Base-by-base conservation (phyloP, 2,113 vertebrate species). In the Suricata suricatta region DNA sequence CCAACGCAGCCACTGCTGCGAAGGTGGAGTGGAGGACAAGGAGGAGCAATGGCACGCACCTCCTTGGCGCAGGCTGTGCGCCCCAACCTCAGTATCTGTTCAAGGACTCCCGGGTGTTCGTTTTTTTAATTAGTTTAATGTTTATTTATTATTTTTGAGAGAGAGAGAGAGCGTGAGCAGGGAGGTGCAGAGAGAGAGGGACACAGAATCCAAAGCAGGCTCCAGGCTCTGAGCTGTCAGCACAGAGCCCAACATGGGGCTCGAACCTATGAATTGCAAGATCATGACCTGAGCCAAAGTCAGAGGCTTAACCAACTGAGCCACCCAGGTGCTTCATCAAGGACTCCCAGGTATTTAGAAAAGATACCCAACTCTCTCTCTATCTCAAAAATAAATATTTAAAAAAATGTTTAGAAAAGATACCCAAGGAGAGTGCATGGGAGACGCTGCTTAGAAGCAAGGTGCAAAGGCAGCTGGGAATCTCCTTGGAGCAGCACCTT, bases 351-450 rank as follows among this genome's bases (percentile, higher is more conserved):
- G 50, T 50, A 13, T 50, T 50, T 50, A 89, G 87, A 76, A 76
- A 64, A 89, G 71, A 44, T 1, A 12, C 2, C 5, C 23, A 5
- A 12, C 50, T 50, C 50, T 50, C 50, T 50, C 50, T 13, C 50
- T 50, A 3, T 47, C 44, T 47, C 44, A 50, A 13, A 50, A 50
- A 14, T 50, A 50, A 14, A 50, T 2, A 50, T 14, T 50, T 13
- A 50, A 50, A 50, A 50, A 50, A 50, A 2, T 50, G 14, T 44
- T 38, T 54, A 89, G 87, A 76, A 76, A 47, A 89, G 71, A 44
- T 1, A 12, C 2, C 5, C 23, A 2, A 12, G 8, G 41, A 27
- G 38, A 64, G 14, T 0, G 4, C 6, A 9, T 41, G 17, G 54
- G 72, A 47, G 44, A 77, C 11, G 38, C 33, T 64, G 8, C 57